Evolutionary conservation across 2,113 vertebrate genomes (phyloP).

Genomic region (Ceyx melanurus): DNA sequence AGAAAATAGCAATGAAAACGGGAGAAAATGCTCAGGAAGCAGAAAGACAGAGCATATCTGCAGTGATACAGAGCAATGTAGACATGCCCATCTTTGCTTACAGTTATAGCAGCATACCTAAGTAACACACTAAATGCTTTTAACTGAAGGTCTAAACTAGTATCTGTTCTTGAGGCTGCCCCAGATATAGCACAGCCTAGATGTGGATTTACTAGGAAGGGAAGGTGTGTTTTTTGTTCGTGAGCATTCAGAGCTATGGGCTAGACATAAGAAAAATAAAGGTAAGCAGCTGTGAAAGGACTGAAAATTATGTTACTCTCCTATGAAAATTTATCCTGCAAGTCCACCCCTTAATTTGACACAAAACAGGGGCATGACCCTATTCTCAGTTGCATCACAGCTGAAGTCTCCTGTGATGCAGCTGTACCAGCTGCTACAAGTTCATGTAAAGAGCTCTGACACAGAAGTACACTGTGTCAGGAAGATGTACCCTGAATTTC

Average conservation of each 20-base stretch:
- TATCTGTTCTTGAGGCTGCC: neutral
- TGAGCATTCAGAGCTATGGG: neutral
- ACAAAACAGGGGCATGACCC: neutral
- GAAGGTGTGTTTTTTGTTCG: neutral
- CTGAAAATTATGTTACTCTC: neutral
- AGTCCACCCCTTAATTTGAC: neutral
- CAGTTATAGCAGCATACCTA: neutral
- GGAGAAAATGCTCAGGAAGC: neutral
- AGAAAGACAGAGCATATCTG: neutral
- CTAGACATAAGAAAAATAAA: neutral
- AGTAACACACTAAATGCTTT: neutral
- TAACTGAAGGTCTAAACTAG: neutral
- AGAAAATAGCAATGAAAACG: neutral
- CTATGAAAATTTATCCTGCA: neutral
- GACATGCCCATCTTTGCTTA: neutral
- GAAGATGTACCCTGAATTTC: neutral
- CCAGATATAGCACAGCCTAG: neutral
- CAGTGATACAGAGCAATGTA: fast-evolving
- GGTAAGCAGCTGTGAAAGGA: neutral
- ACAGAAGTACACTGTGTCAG: neutral
- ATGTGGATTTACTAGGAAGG: neutral
- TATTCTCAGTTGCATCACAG: neutral
- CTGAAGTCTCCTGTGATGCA: neutral
- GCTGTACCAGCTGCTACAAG: neutral
- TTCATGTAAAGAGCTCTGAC: neutral